A percentile compares a stretch with the other conserved stretches of the same genome.
These are phyloP conservation scores for Lordiphosa clarofinis DNA, from an alignment of 1,140 invertebrate species.

Conservation along the genomic window DNA sequence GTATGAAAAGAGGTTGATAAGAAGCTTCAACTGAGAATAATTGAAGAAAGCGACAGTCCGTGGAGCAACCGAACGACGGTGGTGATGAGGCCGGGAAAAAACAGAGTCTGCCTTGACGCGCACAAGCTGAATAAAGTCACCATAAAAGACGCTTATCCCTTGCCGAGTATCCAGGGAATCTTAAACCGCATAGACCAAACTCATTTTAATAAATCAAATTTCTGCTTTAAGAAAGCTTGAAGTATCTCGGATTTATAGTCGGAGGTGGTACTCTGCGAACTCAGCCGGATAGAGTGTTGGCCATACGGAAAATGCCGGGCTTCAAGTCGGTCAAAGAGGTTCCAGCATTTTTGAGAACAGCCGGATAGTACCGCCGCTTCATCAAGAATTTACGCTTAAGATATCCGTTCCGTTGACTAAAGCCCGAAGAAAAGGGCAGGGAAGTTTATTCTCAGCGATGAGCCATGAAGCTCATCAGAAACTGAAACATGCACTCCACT, in stretches of 20 bases:
- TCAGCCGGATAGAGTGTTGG: neutral
- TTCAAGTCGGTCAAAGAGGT: neutral
- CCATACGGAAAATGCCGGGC: neutral
- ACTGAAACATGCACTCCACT: neutral
- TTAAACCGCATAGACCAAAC: too few relatives aligned
- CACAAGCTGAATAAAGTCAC: too few relatives aligned
- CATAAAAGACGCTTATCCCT: too few relatives aligned
- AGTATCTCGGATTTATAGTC: neutral
- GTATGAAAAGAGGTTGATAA: too few relatives aligned
- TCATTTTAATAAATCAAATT: neutral
- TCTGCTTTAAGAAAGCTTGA: neutral
- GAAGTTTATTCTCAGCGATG: neutral
- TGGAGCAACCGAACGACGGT: too few relatives aligned
- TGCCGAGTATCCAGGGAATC: too few relatives aligned
- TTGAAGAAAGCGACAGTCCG: too few relatives aligned
- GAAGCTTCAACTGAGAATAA: too few relatives aligned
- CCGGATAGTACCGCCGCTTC: conserved; percentile 1
- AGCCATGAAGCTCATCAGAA: neutral
- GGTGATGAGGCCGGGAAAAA: too few relatives aligned
- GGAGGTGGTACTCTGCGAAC: neutral
- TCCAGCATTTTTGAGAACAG: neutral
- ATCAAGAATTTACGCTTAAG: too few relatives aligned
- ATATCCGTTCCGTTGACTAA: neutral
- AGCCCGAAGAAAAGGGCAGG: neutral
- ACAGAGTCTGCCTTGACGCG: too few relatives aligned